These are phyloP conservation scores for Columba guinea DNA, from an alignment of 2,797 vertebrate species.

Conservation along the genomic window DNA sequence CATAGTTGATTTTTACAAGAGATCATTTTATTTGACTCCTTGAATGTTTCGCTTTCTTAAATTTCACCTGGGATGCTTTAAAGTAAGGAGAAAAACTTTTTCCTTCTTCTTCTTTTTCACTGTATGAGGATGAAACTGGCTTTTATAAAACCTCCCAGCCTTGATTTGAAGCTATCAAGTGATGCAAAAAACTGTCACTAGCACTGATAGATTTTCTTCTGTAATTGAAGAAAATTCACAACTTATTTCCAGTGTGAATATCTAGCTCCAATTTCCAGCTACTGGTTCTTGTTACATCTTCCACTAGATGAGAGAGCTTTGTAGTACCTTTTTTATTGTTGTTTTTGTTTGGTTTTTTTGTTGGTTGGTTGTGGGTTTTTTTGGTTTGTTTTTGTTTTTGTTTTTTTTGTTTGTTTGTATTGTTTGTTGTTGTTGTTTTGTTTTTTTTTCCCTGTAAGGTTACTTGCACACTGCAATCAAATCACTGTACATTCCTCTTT, in stretches of 20 bases:
- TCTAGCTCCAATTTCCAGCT: background rate
- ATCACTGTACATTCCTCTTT: background rate
- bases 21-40: background rate
- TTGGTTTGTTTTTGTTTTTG: background rate
- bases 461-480: background rate
- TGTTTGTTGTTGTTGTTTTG: too few relatives aligned
- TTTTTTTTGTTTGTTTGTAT: too few relatives aligned
- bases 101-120: background rate
- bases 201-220: background rate
- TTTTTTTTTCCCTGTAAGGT: background rate
- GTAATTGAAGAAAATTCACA: conserved; percentile 8
- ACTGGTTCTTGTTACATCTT: background rate
- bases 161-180: background rate
- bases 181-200: background rate
- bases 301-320: background rate
- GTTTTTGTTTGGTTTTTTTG: too few relatives aligned
- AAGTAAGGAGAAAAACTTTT: background rate
- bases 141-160: background rate
- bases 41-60: background rate
- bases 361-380: too few relatives aligned
- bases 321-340: background rate
- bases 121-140: background rate
- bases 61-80: background rate
- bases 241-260: background rate
- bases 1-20: background rate